These are phyloP conservation scores for Lepidocyrtinus sp. DNA, from an alignment of 2,888 invertebrate species.

Conservation along the genomic window DNA sequence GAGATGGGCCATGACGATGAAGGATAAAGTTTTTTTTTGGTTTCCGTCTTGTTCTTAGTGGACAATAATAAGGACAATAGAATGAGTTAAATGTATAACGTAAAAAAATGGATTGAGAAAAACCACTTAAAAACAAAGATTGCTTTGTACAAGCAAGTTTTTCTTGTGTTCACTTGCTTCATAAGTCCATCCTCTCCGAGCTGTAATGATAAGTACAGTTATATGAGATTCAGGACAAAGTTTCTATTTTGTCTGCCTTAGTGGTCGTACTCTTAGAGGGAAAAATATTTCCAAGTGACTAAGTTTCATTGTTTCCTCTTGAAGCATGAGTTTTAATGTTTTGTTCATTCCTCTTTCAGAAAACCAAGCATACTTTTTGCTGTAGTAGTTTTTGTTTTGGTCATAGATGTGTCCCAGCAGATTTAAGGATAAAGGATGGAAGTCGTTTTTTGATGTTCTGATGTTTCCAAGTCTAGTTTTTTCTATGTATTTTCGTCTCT, in stretches of 20 bases:
- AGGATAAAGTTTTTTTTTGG: background rate
- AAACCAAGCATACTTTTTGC: background rate
- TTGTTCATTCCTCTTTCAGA: constrained; percentile 32
- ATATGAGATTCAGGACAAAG: background rate
- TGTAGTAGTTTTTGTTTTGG: constrained; percentile 5
- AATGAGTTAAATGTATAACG: constrained; percentile 17
- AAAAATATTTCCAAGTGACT: constrained; percentile 54
- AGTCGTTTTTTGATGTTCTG: constrained; percentile 51
- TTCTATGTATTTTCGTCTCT: constrained; percentile 10
- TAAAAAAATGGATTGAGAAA: constrained; percentile 42
- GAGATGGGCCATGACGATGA: constrained; percentile 35
- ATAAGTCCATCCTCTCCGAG: constrained; percentile 20
- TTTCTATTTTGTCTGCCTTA: constrained; percentile 6
- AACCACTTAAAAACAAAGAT: constrained; percentile 49
- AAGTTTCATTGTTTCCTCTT: constrained; percentile 51
- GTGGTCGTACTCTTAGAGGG: background rate
- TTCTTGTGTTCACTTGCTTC: background rate
- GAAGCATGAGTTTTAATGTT: constrained; percentile 51
- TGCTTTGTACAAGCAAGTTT: constrained; percentile 31
- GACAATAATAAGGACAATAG: constrained; percentile 25
- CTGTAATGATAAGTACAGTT: background rate
- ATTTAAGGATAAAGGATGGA: constrained; percentile 55
- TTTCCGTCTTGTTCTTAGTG: constrained; percentile 25
- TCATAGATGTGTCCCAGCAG: constrained; percentile 50
- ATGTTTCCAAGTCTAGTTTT: constrained; percentile 16